Evolutionary conservation across 2,113 vertebrate species (phyloP).

Genomic region (Anarrhichthys ocellatus): DNA sequence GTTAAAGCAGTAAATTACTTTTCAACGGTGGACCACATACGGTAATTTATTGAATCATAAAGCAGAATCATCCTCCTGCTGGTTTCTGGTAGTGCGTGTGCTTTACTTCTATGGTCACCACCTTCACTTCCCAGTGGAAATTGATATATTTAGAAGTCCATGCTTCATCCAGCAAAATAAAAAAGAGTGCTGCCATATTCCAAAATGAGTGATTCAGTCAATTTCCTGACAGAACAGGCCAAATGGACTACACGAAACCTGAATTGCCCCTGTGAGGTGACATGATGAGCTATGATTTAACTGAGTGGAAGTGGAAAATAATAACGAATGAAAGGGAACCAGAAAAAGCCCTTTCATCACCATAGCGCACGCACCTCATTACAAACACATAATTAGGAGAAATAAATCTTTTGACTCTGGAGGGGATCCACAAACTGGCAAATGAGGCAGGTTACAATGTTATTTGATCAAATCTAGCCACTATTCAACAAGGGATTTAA

Average conservation of each 20-base stretch:
- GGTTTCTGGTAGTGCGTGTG: background rate
- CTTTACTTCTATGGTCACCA: background rate
- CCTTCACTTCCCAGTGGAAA: background rate
- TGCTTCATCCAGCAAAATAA: background rate
- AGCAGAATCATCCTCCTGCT: slow-evolving; percentile 7
- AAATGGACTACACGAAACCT: background rate
- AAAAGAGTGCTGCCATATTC: slow-evolving; percentile 22
- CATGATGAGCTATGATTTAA: slow-evolving; percentile 7
- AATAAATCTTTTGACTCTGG: background rate
- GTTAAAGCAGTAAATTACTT: slow-evolving; percentile 29
- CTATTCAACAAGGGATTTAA: background rate
- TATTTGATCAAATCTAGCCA: background rate
- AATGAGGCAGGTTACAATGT: background rate
- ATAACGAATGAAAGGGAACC: background rate
- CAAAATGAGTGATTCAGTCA: slow-evolving; percentile 11
- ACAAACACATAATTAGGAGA: background rate
- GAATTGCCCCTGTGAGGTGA: slow-evolving; percentile 13
- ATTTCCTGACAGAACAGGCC: slow-evolving; percentile 12
- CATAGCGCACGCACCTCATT: background rate
- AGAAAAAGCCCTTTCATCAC: background rate
- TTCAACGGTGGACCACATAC: slow-evolving; percentile 3
- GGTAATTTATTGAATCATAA: slow-evolving; percentile 39
- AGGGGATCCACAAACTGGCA: background rate
- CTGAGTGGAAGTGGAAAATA: slow-evolving; percentile 18
- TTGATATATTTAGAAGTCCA: slow-evolving; percentile 8